These are phyloP conservation scores for Nebria salina DNA, from an alignment of 2,888 invertebrate genomes.

Conservation along the genomic window DNA sequence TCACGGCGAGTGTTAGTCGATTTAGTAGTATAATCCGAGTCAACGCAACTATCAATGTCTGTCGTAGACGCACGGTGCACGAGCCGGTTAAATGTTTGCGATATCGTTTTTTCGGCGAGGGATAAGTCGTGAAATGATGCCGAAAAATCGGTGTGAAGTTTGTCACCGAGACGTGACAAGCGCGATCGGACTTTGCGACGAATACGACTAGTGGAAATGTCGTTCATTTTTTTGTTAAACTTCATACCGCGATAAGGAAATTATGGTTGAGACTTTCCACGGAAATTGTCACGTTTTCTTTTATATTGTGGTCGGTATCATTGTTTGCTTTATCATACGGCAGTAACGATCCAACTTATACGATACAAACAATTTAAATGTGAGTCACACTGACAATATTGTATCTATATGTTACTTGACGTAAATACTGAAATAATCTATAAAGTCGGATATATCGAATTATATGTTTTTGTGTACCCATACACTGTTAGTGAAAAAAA, in stretches of 20 bases:
- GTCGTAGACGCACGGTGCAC: slow-evolving; percentile 47
- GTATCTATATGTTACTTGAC: not conserved
- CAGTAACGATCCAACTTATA: not conserved
- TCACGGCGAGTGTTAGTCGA: slow-evolving; percentile 5
- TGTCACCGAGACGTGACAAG: slow-evolving; percentile 31
- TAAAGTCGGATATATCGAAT: too few relatives aligned
- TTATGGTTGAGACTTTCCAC: not conserved
- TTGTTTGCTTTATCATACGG: not conserved
- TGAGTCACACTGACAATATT: not conserved
- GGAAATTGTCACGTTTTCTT: not conserved
- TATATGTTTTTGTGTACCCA: too few relatives aligned
- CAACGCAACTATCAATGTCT: slow-evolving; percentile 45
- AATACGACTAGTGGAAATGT: slow-evolving; percentile 51
- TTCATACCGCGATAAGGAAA: slow-evolving; percentile 18
- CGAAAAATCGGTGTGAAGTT: slow-evolving; percentile 40
- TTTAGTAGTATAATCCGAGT: slow-evolving; percentile 16
- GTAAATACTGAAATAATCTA: not conserved
- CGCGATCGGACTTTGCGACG: slow-evolving; percentile 51
- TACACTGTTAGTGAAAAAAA: too few relatives aligned
- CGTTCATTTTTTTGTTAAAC: slow-evolving; percentile 47
- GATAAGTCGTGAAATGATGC: slow-evolving; percentile 48
- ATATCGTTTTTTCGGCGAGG: slow-evolving; percentile 25
- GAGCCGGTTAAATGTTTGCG: slow-evolving; percentile 29
- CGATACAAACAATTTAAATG: not conserved
- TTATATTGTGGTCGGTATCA: not conserved